Percentiles rank a stretch among this genome's conserved stretches.
Conservation (phyloP, 2,797 vertebrate species). For the Molossus alvarezi region DNA sequence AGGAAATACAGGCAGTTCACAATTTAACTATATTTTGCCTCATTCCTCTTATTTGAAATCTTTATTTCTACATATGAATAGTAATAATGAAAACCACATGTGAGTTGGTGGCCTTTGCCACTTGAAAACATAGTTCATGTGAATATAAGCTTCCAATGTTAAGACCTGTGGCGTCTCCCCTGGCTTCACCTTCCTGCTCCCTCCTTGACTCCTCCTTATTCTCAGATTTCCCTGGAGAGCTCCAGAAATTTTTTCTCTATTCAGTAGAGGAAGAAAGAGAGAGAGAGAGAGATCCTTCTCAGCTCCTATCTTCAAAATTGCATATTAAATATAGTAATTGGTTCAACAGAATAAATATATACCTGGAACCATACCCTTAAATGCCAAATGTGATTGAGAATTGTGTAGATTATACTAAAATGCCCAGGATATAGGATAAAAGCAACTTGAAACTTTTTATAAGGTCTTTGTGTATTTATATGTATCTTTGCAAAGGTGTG, state of each 20-base stretch:
- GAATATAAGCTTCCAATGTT: background rate
- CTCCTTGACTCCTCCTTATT: background rate
- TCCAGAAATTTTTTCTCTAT: background rate
- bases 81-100: background rate
- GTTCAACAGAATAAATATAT: background rate
- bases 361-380: background rate
- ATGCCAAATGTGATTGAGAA: background rate
- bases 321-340: background rate
- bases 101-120: background rate
- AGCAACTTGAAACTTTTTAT: background rate
- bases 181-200: background rate
- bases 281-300: background rate
- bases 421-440: background rate
- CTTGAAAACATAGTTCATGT: background rate
- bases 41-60: background rate
- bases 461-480: background rate
- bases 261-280: background rate
- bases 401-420: background rate
- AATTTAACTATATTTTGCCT: background rate
- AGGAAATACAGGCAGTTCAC: background rate
- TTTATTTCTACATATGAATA: background rate
- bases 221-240: background rate
- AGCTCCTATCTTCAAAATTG: background rate
- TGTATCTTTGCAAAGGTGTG: background rate
- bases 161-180: background rate